A percentile compares a stretch with the other conserved stretches of the same genome.
phyloP scores from a whole-genome alignment of 2,797 vertebrate species.

The Anableps anableps region DNA sequence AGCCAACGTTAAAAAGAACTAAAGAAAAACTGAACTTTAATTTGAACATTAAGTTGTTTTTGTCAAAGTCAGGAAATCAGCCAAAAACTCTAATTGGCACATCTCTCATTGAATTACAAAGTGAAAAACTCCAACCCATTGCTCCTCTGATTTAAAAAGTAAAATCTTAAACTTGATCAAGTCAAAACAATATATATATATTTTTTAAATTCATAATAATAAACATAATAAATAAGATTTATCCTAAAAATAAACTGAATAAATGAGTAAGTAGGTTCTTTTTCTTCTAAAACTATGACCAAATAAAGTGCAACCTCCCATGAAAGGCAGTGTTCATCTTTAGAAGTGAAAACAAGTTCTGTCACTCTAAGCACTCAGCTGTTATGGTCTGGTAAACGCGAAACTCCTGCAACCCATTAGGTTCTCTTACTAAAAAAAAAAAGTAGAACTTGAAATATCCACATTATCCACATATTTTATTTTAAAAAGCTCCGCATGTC shows the following conservation, averaged over 20 bases:
- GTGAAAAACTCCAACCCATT: slow-evolving; percentile 57
- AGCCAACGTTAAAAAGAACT: slow-evolving; percentile 49
- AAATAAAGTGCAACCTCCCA: slow-evolving; percentile 79
- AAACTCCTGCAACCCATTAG: slow-evolving; percentile 29
- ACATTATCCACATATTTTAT: slow-evolving; percentile 26
- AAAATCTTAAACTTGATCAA: slow-evolving; percentile 55
- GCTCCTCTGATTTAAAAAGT: slow-evolving; percentile 30
- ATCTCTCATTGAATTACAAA: slow-evolving; percentile 14
- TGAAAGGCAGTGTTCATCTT: slow-evolving; percentile 63
- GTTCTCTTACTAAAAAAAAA: slow-evolving; percentile 30
- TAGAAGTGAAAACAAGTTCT: slow-evolving; percentile 37
- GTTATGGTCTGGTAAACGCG: slow-evolving; percentile 20
- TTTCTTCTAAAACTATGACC: slow-evolving; percentile 62
- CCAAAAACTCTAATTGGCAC: neutral
- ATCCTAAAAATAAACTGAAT: slow-evolving; percentile 70
- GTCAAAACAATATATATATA: slow-evolving; percentile 56
- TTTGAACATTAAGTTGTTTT: slow-evolving; percentile 44
- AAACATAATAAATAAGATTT: slow-evolving; percentile 80
- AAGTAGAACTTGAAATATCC: slow-evolving; percentile 23
- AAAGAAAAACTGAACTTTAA: slow-evolving; percentile 46
- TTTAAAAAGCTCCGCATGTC: slow-evolving; percentile 27
- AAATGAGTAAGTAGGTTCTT: slow-evolving; percentile 72
- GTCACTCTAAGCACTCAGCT: slow-evolving; percentile 34
- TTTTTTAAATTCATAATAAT: too few species aligned
- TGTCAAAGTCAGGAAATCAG: slow-evolving; percentile 38